Evolutionary conservation across 2,113 vertebrate genomes (phyloP).

Genomic region (Zosterops borbonicus): DNA sequence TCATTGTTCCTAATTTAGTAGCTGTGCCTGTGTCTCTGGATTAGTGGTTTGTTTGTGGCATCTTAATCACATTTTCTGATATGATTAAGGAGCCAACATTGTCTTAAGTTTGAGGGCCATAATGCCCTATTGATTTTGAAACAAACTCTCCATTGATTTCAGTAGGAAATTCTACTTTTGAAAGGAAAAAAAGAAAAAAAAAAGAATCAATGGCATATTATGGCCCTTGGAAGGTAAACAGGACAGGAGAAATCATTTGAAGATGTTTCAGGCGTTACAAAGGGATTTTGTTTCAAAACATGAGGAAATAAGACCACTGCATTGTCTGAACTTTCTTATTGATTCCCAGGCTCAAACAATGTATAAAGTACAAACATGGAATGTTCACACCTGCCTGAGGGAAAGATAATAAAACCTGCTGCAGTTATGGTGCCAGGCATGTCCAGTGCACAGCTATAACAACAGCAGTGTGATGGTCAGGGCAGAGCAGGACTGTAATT

Average conservation of each 20-base stretch:
- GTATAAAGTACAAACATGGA: background rate
- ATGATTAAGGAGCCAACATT: background rate
- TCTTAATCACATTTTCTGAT: conserved; percentile 13
- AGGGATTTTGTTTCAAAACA: conserved; percentile 21
- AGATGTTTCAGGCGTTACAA: background rate
- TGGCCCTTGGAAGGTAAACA: background rate
- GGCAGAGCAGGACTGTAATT: background rate
- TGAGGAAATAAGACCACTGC: background rate
- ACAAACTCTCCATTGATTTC: background rate
- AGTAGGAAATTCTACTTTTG: background rate
- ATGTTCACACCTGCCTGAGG: background rate
- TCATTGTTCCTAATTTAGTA: background rate
- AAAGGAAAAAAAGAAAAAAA: background rate
- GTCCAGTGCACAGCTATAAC: background rate
- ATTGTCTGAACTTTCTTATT: background rate
- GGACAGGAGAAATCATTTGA: background rate
- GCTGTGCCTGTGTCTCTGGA: background rate
- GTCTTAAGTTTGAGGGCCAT: background rate
- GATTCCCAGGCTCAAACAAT: background rate
- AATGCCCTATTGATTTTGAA: background rate
- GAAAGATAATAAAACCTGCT: background rate
- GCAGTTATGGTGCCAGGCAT: background rate
- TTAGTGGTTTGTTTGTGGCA: background rate
- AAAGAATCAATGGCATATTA: background rate
- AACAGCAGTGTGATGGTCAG: background rate